These are phyloP conservation scores for Parapristionchus giblindavisi DNA, from an alignment of 2,888 invertebrate genomes.

Conservation along the genomic window DNA sequence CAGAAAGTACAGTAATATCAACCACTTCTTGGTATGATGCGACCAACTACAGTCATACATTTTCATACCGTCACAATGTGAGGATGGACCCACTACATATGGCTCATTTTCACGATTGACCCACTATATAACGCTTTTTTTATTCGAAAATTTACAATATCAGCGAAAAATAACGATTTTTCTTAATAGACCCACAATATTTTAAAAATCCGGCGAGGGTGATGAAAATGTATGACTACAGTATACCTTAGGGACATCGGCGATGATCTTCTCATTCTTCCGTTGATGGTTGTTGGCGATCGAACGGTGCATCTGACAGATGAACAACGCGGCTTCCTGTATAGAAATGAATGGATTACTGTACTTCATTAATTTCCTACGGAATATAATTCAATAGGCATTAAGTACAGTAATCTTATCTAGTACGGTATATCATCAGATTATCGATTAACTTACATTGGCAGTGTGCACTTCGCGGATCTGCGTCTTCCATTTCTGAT, in stretches of 20 bases:
- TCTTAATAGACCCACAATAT: too few species aligned
- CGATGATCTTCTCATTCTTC: constrained; percentile 6
- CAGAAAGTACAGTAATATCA: not conserved
- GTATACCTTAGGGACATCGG: constrained; percentile 28
- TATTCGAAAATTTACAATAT: too few species aligned
- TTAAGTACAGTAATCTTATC: not conserved
- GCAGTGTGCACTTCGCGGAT: constrained; percentile 28
- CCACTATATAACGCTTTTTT: too few species aligned
- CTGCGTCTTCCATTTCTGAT: constrained; percentile 7
- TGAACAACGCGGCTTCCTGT: constrained; percentile 26
- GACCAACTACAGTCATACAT: not conserved
- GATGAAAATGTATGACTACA: too few species aligned
- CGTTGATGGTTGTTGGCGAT: not conserved
- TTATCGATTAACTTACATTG: not conserved
- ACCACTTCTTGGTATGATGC: not conserved
- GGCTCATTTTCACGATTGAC: too few species aligned
- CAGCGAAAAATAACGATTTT: too few species aligned
- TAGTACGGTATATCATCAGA: not conserved
- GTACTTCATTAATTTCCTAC: too few species aligned
- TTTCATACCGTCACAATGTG: not conserved
- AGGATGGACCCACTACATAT: not conserved
- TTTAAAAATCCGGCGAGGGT: too few species aligned
- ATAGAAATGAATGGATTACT: too few species aligned
- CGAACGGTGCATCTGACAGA: constrained; percentile 17
- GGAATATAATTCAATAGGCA: not conserved